phyloP scores from a whole-genome alignment of 2,113 vertebrate genomes.

The Varanus salvator region DNA sequence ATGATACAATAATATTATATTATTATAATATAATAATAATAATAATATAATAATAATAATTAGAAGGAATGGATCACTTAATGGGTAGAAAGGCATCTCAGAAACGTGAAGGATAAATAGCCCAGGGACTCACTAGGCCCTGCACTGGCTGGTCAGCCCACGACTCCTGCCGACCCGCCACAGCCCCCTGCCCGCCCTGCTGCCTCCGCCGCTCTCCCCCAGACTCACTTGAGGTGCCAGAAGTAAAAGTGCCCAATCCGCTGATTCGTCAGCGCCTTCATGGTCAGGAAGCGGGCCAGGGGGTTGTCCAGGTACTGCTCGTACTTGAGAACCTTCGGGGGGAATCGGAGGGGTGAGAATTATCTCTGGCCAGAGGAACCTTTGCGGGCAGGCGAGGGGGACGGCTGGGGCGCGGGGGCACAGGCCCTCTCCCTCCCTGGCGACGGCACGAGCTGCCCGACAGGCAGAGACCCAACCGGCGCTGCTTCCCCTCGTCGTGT shows the following conservation, averaged over 20 bases:
- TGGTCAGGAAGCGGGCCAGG: conserved; percentile 76
- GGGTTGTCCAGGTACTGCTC: conserved; percentile 77
- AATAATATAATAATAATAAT: too few species aligned
- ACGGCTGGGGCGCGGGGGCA: too few species aligned
- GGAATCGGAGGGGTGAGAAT: not conserved
- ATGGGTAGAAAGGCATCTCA: not conserved
- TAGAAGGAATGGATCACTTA: not conserved
- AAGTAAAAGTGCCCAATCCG: conserved; percentile 76
- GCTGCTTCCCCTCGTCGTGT: not conserved
- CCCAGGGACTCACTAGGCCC: not conserved
- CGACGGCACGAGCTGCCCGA: not conserved
- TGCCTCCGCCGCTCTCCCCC: accelerated
- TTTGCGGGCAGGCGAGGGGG: too few species aligned
- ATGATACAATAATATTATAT: too few species aligned
- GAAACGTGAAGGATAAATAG: not conserved
- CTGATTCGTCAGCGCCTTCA: conserved; percentile 75
- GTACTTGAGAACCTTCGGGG: conserved; percentile 72
- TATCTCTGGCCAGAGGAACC: not conserved
- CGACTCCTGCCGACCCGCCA: not conserved
- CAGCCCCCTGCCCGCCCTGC: not conserved
- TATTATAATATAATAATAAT: too few species aligned
- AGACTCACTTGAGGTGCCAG: conserved; percentile 71
- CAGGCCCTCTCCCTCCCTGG: not conserved
- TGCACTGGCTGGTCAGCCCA: not conserved
- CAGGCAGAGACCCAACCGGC: not conserved